phyloP scores from a whole-genome alignment of 35 echinoderm and acorn worm genomes.

The Diadema setosum region DNA sequence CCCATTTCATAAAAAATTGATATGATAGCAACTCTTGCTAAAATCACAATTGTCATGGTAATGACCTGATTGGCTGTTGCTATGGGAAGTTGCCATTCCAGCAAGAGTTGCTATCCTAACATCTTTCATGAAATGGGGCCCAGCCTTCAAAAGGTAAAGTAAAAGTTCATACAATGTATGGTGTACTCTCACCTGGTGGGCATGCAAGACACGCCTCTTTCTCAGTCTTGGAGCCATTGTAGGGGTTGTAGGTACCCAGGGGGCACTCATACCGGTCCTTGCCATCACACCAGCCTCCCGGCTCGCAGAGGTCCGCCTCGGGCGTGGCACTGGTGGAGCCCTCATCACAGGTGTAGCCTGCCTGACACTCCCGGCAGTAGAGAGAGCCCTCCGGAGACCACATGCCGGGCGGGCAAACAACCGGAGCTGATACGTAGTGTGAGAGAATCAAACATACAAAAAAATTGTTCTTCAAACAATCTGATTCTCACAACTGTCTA shows the following conservation, averaged over 20 bases:
- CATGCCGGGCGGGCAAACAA: conserved; percentile 71
- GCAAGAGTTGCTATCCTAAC: too few relatives aligned
- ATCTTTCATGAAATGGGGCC: too few relatives aligned
- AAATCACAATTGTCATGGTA: too few relatives aligned
- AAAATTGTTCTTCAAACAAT: too few relatives aligned
- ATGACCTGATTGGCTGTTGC: too few relatives aligned
- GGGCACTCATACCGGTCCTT: conserved; percentile 68
- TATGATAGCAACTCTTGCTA: too few relatives aligned
- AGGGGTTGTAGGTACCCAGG: conserved; percentile 82
- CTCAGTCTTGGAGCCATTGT: conserved; percentile 63
- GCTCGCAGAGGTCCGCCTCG: conserved; percentile 65
- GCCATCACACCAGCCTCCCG: conserved; percentile 94
- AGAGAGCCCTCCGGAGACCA: conserved; percentile 67
- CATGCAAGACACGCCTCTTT: conserved; percentile 57
- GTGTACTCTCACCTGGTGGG: conserved; percentile 84
- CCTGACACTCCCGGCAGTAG: conserved; percentile 53
- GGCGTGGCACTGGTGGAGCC: conserved; percentile 59
- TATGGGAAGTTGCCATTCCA: too few relatives aligned
- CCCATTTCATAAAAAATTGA: too few relatives aligned
- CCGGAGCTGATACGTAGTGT: conserved; percentile 73
- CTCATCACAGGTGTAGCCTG: conserved; percentile 89
- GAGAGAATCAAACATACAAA: too few relatives aligned
- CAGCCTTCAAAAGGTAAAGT: too few relatives aligned
- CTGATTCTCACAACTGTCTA: too few relatives aligned
- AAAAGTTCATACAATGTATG: too few relatives aligned